Percentiles rank a stretch among this genome's conserved stretches.
phyloP scores from a whole-genome alignment of 2,113 vertebrate species.

The Neodon shergylaensis region DNA sequence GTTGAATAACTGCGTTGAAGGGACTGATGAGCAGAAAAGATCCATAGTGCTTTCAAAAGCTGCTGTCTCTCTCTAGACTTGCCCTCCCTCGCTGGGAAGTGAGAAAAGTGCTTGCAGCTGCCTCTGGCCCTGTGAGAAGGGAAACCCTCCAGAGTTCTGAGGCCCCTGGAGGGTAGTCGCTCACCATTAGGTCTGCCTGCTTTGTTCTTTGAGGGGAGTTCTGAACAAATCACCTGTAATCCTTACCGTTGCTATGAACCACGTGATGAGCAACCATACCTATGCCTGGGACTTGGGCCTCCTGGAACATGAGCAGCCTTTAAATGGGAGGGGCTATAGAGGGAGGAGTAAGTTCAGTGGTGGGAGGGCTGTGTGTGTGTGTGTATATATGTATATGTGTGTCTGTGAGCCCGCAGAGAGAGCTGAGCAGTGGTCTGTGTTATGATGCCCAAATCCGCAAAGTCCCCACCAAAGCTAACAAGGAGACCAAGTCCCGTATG shows the following conservation, averaged over 20 bases:
- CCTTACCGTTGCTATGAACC: neutral
- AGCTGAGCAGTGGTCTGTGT: neutral
- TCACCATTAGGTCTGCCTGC: neutral
- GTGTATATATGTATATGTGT: too few species aligned
- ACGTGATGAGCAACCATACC: neutral
- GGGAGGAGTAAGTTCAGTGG: neutral
- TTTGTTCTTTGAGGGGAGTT: neutral
- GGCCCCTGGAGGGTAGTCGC: neutral
- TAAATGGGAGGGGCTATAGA: neutral
- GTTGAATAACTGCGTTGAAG: too few species aligned
- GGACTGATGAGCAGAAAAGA: neutral
- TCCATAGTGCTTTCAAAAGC: neutral
- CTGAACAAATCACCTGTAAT: neutral
- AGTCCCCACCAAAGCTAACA: too few species aligned
- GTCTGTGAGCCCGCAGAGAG: neutral
- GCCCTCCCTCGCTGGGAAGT: neutral
- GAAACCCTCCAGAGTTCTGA: neutral
- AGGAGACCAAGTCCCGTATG: too few species aligned
- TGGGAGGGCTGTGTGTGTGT: too few species aligned
- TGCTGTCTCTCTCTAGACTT: neutral
- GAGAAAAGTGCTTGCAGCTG: neutral
- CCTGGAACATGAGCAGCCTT: neutral
- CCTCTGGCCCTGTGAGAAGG: neutral
- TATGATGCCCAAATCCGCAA: too few species aligned
- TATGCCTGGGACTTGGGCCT: neutral